These are phyloP conservation scores for Oryctes rhinoceros DNA, from an alignment of 1,140 invertebrate genomes.

Conservation along the genomic window DNA sequence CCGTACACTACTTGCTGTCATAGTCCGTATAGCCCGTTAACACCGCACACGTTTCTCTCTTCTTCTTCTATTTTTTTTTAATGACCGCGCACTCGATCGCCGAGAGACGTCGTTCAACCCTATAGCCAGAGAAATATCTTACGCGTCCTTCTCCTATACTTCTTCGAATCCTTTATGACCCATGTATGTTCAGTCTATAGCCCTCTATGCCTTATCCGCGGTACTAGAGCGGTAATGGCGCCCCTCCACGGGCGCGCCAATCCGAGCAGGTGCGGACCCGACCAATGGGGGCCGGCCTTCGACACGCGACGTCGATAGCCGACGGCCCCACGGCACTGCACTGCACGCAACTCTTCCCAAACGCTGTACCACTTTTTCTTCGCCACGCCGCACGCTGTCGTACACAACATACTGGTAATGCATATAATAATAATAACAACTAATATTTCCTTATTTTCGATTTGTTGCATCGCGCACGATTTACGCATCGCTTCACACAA, in stretches of 20 bases:
- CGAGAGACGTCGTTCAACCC: slow-evolving; percentile 56
- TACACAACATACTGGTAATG: not conserved
- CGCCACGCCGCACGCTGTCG: not conserved
- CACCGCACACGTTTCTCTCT: slow-evolving; percentile 48
- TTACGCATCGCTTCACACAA: not conserved
- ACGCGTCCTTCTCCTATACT: slow-evolving; percentile 72
- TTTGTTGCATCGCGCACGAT: not conserved
- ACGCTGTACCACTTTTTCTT: slow-evolving; percentile 27
- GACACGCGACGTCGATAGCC: slow-evolving; percentile 55
- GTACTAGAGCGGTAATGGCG: slow-evolving; percentile 73
- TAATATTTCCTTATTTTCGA: slow-evolving; percentile 12
- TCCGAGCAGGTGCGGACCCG: slow-evolving; percentile 60
- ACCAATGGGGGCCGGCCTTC: slow-evolving; percentile 57
- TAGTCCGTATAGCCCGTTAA: slow-evolving; percentile 51
- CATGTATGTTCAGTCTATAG: slow-evolving; percentile 73
- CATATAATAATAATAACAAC: not conserved
- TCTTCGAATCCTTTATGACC: slow-evolving; percentile 74
- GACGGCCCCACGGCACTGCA: slow-evolving; percentile 46
- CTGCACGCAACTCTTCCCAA: slow-evolving; percentile 43
- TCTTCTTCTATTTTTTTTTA: slow-evolving; percentile 43
- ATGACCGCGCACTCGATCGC: slow-evolving; percentile 55
- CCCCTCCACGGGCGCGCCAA: slow-evolving; percentile 60
- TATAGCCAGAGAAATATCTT: slow-evolving; percentile 63
- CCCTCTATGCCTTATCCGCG: slow-evolving; percentile 71
- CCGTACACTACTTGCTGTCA: slow-evolving; percentile 56